A percentile compares a stretch with the other conserved stretches of the same genome.
Evolutionary conservation across 2,113 vertebrate genomes (phyloP).

Genomic region (Parus major): DNA sequence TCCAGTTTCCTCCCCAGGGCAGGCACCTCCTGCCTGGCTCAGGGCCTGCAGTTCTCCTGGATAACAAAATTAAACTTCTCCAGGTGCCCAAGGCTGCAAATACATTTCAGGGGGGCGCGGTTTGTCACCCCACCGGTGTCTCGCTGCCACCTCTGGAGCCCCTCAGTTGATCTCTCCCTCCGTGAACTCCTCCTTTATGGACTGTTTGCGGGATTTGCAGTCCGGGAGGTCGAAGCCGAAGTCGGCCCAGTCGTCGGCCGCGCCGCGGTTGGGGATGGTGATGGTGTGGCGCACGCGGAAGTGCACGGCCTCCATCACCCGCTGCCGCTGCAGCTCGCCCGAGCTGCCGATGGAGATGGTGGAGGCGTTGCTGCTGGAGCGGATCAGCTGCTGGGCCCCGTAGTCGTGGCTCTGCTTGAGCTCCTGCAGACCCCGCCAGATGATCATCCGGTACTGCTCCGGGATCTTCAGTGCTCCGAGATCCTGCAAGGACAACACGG

Average conservation of each 20-base stretch:
- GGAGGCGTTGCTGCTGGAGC: slow-evolving; percentile 89
- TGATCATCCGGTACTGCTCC: slow-evolving; percentile 89
- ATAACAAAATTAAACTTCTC: not conserved
- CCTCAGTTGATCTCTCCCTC: slow-evolving; percentile 88
- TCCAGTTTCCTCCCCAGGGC: not conserved
- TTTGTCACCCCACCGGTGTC: rapidly evolving
- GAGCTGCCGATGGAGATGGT: slow-evolving; percentile 83
- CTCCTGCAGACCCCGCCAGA: slow-evolving; percentile 97
- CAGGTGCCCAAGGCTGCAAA: not conserved
- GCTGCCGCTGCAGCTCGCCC: slow-evolving; percentile 92
- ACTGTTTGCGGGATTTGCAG: slow-evolving; percentile 89
- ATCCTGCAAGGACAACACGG: slow-evolving; percentile 73
- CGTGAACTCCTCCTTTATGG: slow-evolving; percentile 95
- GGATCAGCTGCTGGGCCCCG: slow-evolving; percentile 86
- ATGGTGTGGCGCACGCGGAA: slow-evolving; percentile 98
- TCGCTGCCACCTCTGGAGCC: not conserved
- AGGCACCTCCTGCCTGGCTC: not conserved
- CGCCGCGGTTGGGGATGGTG: slow-evolving; percentile 91
- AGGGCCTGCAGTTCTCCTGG: not conserved
- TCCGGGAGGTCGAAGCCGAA: slow-evolving; percentile 98
- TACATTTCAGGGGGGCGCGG: rapidly evolving
- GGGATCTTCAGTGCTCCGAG: slow-evolving; percentile 95
- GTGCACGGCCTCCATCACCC: slow-evolving; percentile 98
- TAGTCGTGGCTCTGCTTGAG: slow-evolving; percentile 90
- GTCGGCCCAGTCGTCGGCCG: slow-evolving; percentile 91